phyloP scores from a whole-genome alignment of 2,113 vertebrate species.

The Indicator maculatus region DNA sequence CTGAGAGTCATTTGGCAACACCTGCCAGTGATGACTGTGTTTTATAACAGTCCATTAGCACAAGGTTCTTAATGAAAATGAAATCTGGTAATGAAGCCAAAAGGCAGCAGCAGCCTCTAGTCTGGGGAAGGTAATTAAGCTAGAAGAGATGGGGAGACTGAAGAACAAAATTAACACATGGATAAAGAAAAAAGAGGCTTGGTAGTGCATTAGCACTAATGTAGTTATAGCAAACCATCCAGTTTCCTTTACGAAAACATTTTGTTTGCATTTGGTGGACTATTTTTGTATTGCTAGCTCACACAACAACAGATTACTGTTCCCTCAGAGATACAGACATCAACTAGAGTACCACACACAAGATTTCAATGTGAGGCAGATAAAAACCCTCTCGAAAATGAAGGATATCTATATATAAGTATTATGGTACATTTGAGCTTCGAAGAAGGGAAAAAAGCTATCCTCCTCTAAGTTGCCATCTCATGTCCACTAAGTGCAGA shows the following conservation, averaged over 20 bases:
- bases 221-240: slow-evolving; percentile 44
- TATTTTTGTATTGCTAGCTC: slow-evolving; percentile 21
- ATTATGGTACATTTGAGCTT: not conserved
- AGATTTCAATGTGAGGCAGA: slow-evolving; percentile 9
- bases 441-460: not conserved
- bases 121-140: slow-evolving; percentile 76
- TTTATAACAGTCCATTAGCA: slow-evolving; percentile 79
- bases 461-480: not conserved
- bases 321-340: slow-evolving; percentile 31
- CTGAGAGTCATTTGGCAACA: slow-evolving; percentile 73
- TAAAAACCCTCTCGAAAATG: slow-evolving; percentile 1
- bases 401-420: not conserved
- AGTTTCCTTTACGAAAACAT: slow-evolving; percentile 18
- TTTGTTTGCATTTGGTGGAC: slow-evolving; percentile 3
- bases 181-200: slow-evolving; percentile 64
- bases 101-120: slow-evolving; percentile 71
- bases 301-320: slow-evolving; percentile 35
- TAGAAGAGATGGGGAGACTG: slow-evolving; percentile 27
- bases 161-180: slow-evolving; percentile 73
- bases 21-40: slow-evolving; percentile 70
- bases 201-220: slow-evolving; percentile 57
- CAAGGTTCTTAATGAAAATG: slow-evolving; percentile 82
- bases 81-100: slow-evolving; percentile 81
- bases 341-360: not conserved
- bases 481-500: not conserved